Evolutionary conservation across 2,797 vertebrate species (phyloP), one percentile per base, ranked within the genome.

Genomic region (Gymnoscopelus microlampas): DNA sequence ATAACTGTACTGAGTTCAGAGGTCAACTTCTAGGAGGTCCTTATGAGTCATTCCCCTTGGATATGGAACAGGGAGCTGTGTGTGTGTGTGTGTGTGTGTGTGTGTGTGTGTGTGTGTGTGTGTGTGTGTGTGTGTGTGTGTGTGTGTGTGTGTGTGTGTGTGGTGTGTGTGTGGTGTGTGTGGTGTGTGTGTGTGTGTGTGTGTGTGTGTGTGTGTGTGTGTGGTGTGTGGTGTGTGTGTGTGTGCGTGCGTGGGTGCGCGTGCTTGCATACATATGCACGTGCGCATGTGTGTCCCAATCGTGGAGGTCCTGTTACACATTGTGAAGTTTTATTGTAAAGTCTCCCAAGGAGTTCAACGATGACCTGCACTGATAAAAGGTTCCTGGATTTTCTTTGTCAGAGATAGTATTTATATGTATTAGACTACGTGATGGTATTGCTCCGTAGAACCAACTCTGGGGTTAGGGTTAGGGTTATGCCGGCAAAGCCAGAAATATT

Each of bases 1-100:
- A 68, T 80, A 80, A 74, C 81, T 78, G 60, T 55, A 53, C 47
- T 66, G 14, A 60, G 78, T 48, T 77, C 60, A 81, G 55, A 70
- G 85, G 73, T 89, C 79, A 84, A 74, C 53, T 35, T 69, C 69
- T 82, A 77, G 82, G 85, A 83, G 83, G 83, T 82, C 81, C 1
- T 15, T 71, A 60, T 71, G 70, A 57, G 12, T 77, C 50, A 49
- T 32, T 53, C 69, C 44, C 57, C 54, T 29, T 62, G 60, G 23
- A 62, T 64, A 44, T 53, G 51, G 50, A 39, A 54, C 14, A 53
- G 19, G 32, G 32, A 35, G 32, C 32, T 55, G 53, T 55, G 5
- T 55, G 53, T 24, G 53, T 55, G 53, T 24, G 14, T 64, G 5
- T 39, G 32, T 66, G 54, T 66, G 69, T 66, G 71, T 14, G 71